A percentile compares a stretch with the other conserved stretches of the same genome.
These are phyloP conservation scores for Larimichthys crocea DNA, from an alignment of 2,113 vertebrate species.

Conservation along the genomic window DNA sequence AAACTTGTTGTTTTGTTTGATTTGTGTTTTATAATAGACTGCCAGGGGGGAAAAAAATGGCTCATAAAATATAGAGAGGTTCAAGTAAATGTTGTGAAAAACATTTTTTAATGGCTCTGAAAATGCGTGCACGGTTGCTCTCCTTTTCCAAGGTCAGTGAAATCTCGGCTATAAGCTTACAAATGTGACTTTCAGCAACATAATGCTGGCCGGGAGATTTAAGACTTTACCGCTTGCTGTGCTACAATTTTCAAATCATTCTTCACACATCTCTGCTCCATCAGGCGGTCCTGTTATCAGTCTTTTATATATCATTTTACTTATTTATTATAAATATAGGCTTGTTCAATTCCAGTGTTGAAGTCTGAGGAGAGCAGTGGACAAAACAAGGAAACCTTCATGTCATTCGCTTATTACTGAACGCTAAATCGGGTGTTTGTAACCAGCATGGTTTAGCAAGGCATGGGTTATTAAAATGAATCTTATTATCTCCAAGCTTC, in stretches of 20 bases:
- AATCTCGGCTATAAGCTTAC: slow-evolving; percentile 23
- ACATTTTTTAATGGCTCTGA: slow-evolving; percentile 15
- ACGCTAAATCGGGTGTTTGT: slow-evolving; percentile 11
- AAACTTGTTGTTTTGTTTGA: slow-evolving; percentile 5
- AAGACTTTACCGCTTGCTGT: slow-evolving; percentile 11
- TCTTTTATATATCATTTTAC: slow-evolving; percentile 56
- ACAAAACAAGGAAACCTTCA: neutral
- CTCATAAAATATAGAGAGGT: slow-evolving; percentile 17
- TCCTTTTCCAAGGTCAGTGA: slow-evolving; percentile 39
- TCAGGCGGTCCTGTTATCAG: slow-evolving; percentile 40
- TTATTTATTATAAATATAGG: slow-evolving; percentile 55
- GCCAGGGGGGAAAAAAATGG: neutral
- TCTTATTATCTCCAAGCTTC: slow-evolving; percentile 13
- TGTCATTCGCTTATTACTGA: neutral
- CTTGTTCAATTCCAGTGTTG: neutral
- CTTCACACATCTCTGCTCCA: slow-evolving; percentile 28
- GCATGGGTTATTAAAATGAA: neutral
- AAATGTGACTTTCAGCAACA: slow-evolving; percentile 37
- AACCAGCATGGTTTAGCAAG: slow-evolving; percentile 4
- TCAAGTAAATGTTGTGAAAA: slow-evolving; percentile 39
- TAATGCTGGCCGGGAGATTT: slow-evolving; percentile 10
- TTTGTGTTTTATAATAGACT: slow-evolving; percentile 28
- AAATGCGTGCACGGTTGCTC: slow-evolving; percentile 3
- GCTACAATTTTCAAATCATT: slow-evolving; percentile 25
- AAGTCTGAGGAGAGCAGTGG: slow-evolving; percentile 41